A percentile compares a stretch with the other conserved stretches of the same genome.
phyloP scores from a whole-genome alignment of 2,797 vertebrate species.

The Lacerta viridis region DNA sequence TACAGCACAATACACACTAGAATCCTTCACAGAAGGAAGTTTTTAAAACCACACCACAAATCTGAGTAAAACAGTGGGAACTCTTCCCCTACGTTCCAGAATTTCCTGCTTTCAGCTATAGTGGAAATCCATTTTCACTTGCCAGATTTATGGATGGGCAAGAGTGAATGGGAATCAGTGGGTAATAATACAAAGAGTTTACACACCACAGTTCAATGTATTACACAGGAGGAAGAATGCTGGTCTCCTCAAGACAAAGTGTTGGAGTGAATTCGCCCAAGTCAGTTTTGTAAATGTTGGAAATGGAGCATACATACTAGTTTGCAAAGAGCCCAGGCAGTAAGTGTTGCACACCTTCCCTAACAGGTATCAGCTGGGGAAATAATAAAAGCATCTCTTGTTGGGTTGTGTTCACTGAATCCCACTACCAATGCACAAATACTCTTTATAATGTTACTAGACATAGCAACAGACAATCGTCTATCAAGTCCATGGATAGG shows the following conservation, averaged over 20 bases:
- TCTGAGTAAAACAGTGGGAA: slow-evolving; percentile 53
- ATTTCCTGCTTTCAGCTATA: not conserved
- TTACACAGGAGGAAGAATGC: slow-evolving; percentile 5
- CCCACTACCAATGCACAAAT: not conserved
- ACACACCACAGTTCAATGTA: not conserved
- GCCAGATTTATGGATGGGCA: not conserved
- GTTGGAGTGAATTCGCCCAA: slow-evolving; percentile 10
- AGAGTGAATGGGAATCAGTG: slow-evolving; percentile 37
- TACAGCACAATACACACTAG: slow-evolving; percentile 68
- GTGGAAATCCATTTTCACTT: slow-evolving; percentile 22
- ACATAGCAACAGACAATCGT: not conserved
- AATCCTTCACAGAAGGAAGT: slow-evolving; percentile 85
- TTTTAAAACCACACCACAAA: slow-evolving; percentile 69
- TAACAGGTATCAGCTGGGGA: fast-evolving
- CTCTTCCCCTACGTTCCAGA: not conserved
- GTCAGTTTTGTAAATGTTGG: fast-evolving
- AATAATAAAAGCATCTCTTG: not conserved
- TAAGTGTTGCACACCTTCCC: fast-evolving
- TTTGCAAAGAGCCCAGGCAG: not conserved
- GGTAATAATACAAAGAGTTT: fast-evolving
- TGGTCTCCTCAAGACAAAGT: not conserved
- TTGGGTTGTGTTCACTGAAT: not conserved
- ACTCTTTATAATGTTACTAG: slow-evolving; percentile 9
- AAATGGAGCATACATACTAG: not conserved
- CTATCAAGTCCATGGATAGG: slow-evolving; percentile 43